These are phyloP conservation scores for Ictalurus punctatus DNA, from an alignment of 2,113 vertebrate species.

Conservation along the genomic window DNA sequence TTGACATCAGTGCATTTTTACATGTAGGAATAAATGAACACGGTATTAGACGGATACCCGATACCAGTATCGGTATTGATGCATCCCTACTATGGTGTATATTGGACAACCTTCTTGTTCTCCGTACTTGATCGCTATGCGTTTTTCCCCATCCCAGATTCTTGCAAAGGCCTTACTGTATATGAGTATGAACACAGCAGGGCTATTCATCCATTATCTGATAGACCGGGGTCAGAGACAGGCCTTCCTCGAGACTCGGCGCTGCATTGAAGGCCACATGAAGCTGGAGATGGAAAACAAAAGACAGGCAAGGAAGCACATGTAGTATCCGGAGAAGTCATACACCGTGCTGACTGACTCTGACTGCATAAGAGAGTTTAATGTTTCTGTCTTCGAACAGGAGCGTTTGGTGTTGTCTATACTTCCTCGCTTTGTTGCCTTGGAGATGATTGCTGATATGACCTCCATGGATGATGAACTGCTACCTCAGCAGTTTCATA, in stretches of 20 bases:
- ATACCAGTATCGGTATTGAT: not conserved
- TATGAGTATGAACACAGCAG: conserved; percentile 94
- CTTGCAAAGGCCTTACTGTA: conserved; percentile 87
- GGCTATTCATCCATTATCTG: conserved; percentile 94
- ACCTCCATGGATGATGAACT: conserved; percentile 67
- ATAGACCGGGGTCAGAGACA: conserved; percentile 91
- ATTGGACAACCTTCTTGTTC: not conserved
- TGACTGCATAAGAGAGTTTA: not conserved
- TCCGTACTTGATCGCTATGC: not conserved
- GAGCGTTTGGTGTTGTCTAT: conserved; percentile 75
- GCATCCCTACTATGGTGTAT: not conserved
- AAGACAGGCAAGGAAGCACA: conserved; percentile 80
- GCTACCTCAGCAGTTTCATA: conserved; percentile 72
- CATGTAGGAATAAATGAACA: not conserved
- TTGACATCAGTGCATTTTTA: not conserved
- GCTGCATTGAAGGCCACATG: conserved; percentile 90
- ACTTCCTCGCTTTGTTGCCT: conserved; percentile 74
- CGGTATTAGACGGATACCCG: not conserved
- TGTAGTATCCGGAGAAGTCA: not conserved
- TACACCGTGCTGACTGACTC: not conserved
- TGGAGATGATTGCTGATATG: conserved; percentile 79
- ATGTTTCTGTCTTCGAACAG: conserved; percentile 48
- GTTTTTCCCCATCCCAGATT: conserved; percentile 69
- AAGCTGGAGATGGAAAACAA: conserved; percentile 93
- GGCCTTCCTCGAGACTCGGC: conserved; percentile 91